Percentiles rank a stretch among this genome's conserved stretches.
These are phyloP conservation scores for Alsophila aescularia DNA, from an alignment of 2,888 invertebrate species.

Conservation along the genomic window DNA sequence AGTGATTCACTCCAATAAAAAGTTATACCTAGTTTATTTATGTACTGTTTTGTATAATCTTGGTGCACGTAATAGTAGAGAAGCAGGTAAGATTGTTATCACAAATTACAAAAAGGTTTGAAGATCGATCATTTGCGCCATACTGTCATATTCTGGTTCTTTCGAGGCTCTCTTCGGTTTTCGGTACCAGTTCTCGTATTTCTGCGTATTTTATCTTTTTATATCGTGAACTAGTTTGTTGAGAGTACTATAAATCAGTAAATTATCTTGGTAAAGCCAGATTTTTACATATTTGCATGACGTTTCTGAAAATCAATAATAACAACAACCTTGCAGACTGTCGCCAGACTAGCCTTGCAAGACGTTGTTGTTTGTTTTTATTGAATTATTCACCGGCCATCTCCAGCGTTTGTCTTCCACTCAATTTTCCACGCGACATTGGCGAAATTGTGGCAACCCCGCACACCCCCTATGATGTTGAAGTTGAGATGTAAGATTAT, in stretches of 20 bases:
- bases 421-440: too few species aligned
- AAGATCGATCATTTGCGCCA: slow-evolving; percentile 38
- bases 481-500: too few species aligned
- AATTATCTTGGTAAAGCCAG: neutral
- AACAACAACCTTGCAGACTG: neutral
- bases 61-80: neutral
- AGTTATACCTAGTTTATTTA: too few species aligned
- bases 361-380: neutral
- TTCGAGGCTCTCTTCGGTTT: slow-evolving; percentile 39
- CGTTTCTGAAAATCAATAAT: slow-evolving; percentile 20
- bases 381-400: neutral
- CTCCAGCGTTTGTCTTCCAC: too few species aligned
- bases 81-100: slow-evolving; percentile 18
- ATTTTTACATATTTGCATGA: slow-evolving; percentile 15
- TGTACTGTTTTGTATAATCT: neutral
- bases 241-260: neutral
- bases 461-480: too few species aligned
- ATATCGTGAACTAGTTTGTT: too few species aligned
- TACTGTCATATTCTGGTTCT: slow-evolving; percentile 42
- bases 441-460: too few species aligned
- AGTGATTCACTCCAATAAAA: neutral
- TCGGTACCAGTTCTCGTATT: neutral
- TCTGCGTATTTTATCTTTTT: too few species aligned
- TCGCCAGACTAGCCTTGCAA: neutral
- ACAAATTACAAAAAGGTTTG: neutral